Evolutionary conservation across 2,888 invertebrate genomes (phyloP).

Genomic region (Drosophila borborema): DNA sequence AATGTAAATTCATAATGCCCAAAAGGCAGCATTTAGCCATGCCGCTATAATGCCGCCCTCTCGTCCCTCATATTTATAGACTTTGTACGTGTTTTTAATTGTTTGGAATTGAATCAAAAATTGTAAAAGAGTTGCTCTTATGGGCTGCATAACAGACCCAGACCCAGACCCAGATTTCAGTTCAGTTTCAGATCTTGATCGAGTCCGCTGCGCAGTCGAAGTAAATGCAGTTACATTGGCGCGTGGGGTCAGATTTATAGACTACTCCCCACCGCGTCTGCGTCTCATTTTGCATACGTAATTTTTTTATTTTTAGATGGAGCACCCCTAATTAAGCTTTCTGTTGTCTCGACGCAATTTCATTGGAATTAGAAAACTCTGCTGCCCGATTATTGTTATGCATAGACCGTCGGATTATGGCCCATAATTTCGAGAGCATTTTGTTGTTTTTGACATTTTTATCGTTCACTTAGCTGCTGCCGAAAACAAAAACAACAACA

Average conservation of each 20-base stretch:
- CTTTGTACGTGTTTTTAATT: slow-evolving; percentile 54
- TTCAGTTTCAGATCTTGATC: slow-evolving; percentile 19
- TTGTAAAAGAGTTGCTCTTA: slow-evolving; percentile 47
- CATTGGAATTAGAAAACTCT: slow-evolving; percentile 58
- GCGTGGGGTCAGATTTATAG: slow-evolving; percentile 35
- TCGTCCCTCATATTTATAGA: slow-evolving; percentile 45
- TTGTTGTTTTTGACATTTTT: slow-evolving; percentile 75
- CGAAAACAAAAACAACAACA: slow-evolving; percentile 31
- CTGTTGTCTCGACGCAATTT: slow-evolving; percentile 52
- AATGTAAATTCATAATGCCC: slow-evolving; percentile 13
- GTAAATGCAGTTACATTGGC: slow-evolving; percentile 37
- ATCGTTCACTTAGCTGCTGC: slow-evolving; percentile 70
- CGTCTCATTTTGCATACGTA: slow-evolving; percentile 61
- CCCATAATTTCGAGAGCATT: slow-evolving; percentile 69
- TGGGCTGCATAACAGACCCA: slow-evolving; percentile 30
- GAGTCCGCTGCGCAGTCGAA: slow-evolving; percentile 11
- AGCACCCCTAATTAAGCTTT: slow-evolving; percentile 63
- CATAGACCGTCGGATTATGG: slow-evolving; percentile 59
- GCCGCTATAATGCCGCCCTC: slow-evolving; percentile 1
- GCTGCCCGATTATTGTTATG: slow-evolving; percentile 56
- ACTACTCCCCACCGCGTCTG: neutral
- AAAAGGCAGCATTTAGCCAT: neutral
- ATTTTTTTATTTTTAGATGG: slow-evolving; percentile 32
- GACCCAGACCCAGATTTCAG: slow-evolving; percentile 19
- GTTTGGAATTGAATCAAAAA: slow-evolving; percentile 54